Evolutionary conservation across 1,140 invertebrate species (phyloP).

Genomic region (Psix sp.): DNA sequence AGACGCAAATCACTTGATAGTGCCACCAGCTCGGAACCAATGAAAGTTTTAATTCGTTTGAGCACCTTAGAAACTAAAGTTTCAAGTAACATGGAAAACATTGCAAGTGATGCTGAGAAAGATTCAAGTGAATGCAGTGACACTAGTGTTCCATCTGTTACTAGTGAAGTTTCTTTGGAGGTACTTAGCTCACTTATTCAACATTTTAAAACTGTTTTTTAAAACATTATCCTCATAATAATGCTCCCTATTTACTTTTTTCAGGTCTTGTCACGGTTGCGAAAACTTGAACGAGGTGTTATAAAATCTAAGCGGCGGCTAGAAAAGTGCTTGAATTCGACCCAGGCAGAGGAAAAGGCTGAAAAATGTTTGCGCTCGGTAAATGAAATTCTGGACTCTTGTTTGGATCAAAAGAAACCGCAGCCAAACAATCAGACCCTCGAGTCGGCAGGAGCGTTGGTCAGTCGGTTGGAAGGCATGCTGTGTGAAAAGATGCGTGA

Average conservation of each 20-base stretch:
- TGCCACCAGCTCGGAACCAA: conserved; percentile 85
- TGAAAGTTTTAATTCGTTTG: conserved; percentile 86
- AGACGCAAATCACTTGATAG: conserved; percentile 86
- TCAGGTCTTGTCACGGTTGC: conserved; percentile 65
- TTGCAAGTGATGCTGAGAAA: conserved; percentile 70
- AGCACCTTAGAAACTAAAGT: conserved; percentile 86
- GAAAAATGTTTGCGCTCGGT: conserved; percentile 73
- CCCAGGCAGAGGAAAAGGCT: conserved; percentile 71
- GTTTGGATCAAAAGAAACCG: conserved; percentile 68
- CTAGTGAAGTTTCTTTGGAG: conserved; percentile 66
- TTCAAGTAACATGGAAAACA: conserved; percentile 78
- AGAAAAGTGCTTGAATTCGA: conserved; percentile 70
- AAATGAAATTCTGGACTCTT: conserved; percentile 71
- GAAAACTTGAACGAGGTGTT: conserved; percentile 67
- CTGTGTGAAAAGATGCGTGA: conserved; percentile 82
- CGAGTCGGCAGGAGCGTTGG: conserved; percentile 80
- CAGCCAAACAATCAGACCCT: conserved; percentile 73
- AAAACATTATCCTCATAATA: no score
- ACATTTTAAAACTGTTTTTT: neutral
- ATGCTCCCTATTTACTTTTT: conserved; percentile 11
- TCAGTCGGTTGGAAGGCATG: conserved; percentile 80
- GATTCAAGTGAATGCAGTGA: conserved; percentile 71
- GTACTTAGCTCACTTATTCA: conserved; percentile 11
- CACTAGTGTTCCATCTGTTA: conserved; percentile 52
- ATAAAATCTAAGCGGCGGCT: conserved; percentile 70